Conservation (phyloP, 2,113 vertebrate species). For the Microcebus lehilahytsara region DNA sequence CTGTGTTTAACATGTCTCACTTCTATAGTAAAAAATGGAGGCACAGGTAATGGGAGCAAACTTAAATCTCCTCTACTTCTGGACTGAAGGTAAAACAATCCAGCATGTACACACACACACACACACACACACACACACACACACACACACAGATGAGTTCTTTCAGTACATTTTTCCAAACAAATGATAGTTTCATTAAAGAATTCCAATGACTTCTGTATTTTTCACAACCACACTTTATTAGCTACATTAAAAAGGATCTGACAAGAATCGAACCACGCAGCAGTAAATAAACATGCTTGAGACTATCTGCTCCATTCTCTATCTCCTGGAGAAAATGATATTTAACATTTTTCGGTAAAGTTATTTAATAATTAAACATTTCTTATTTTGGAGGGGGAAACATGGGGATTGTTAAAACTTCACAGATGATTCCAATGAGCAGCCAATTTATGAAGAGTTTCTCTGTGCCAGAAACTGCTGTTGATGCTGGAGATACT, state of each 20-base stretch:
- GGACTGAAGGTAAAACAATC: not conserved
- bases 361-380: not conserved
- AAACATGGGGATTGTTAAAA: not conserved
- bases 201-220: not conserved
- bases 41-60: not conserved
- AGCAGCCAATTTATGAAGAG: conserved; percentile 11
- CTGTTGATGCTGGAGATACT: not conserved
- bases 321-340: not conserved
- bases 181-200: not conserved
- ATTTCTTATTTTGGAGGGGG: not conserved
- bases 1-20: not conserved
- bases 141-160: not conserved
- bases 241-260: not conserved
- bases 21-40: conserved; percentile 27
- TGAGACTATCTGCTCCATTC: not conserved
- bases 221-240: not conserved
- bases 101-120: not conserved
- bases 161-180: not conserved
- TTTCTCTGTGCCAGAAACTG: not conserved
- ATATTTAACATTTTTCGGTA: not conserved
- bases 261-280: not conserved
- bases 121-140: not conserved
- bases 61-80: not conserved
- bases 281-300: not conserved
- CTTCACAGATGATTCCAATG: not conserved